These are phyloP conservation scores for Apotomis betuletana DNA, from an alignment of 2,888 invertebrate genomes.

Conservation along the genomic window DNA sequence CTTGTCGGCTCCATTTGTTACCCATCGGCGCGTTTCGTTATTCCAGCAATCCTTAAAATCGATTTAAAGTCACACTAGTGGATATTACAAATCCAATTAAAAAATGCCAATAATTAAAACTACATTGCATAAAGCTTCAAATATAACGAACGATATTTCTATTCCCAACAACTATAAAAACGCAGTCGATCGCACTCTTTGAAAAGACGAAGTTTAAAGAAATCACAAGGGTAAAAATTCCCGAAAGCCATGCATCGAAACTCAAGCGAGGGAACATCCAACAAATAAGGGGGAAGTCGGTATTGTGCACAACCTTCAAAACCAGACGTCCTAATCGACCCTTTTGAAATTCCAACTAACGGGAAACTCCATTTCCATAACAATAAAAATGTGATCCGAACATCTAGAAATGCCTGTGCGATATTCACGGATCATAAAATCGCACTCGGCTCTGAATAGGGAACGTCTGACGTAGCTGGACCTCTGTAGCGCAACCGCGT, in stretches of 20 bases:
- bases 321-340: slow-evolving; percentile 83
- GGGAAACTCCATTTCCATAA: slow-evolving; percentile 83
- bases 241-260: slow-evolving; percentile 65
- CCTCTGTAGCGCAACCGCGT: slow-evolving; percentile 58
- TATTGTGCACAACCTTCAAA: slow-evolving; percentile 81
- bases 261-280: slow-evolving; percentile 65
- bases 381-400: slow-evolving; percentile 83
- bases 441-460: slow-evolving; percentile 70
- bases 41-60: slow-evolving; percentile 28
- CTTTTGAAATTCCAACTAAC: slow-evolving; percentile 83
- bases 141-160: neutral
- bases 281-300: slow-evolving; percentile 74
- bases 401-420: slow-evolving; percentile 82
- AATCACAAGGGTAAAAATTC: slow-evolving; percentile 64
- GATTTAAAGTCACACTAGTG: slow-evolving; percentile 20
- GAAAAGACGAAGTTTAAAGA: slow-evolving; percentile 65
- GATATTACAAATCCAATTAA: slow-evolving; percentile 15
- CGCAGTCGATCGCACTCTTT: slow-evolving; percentile 68
- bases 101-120: slow-evolving; percentile 23
- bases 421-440: slow-evolving; percentile 84
- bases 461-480: slow-evolving; percentile 72
- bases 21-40: slow-evolving; percentile 47
- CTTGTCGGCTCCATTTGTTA: slow-evolving; percentile 56
- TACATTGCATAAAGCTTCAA: slow-evolving; percentile 1
- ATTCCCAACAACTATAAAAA: slow-evolving; percentile 46